Conservation (phyloP, 2,797 vertebrate species). For the Pseudochirops corinnae region DNA sequence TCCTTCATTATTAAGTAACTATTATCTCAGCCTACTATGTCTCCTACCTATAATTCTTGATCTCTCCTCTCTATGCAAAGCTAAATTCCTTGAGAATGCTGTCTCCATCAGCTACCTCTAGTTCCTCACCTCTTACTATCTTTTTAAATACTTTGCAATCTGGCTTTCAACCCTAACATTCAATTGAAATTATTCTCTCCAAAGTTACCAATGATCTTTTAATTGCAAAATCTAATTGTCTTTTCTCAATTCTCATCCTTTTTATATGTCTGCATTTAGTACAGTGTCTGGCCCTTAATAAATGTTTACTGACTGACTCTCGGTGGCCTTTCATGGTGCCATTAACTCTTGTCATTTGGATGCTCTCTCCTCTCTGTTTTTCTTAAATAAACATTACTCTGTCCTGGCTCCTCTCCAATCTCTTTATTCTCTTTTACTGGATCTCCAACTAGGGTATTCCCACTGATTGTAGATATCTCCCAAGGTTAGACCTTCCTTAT, state of each 20-base stretch:
- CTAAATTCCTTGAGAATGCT: neutral
- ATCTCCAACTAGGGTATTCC: neutral
- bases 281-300: neutral
- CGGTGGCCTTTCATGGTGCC: neutral
- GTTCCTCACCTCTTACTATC: neutral
- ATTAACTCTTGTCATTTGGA: neutral
- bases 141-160: neutral
- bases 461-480: neutral
- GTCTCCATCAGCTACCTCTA: neutral
- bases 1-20: neutral
- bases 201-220: neutral
- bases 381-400: neutral
- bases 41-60: neutral
- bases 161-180: neutral
- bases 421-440: neutral
- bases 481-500: neutral
- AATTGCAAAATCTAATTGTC: neutral
- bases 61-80: neutral
- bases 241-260: neutral
- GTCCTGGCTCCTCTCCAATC: neutral
- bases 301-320: neutral
- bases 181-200: neutral
- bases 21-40: neutral
- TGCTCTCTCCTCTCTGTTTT: neutral
- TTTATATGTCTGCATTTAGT: neutral